Evolutionary conservation across 1,140 invertebrate genomes (phyloP), one percentile per base, ranked within the genome.

Genomic region (Cydia pomonella): DNA sequence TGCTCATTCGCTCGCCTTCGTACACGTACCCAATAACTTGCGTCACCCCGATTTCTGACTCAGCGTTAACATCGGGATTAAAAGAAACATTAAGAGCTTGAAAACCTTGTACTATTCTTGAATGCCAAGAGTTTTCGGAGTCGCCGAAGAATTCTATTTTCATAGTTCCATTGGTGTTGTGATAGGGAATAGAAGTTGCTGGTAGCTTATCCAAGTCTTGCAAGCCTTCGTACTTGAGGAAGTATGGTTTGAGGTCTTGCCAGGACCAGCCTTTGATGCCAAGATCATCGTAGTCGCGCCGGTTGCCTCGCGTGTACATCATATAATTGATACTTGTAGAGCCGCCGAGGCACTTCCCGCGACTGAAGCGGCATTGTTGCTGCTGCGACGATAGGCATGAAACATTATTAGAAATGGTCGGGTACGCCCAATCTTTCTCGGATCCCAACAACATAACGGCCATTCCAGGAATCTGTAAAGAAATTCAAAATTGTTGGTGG

Each of bases 301-400:
- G 94, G 88, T 96, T 96, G 0, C 97, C 97, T 41, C 97, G 93
- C 0, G 96, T 95, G 86, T 97, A 97, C 50, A 97, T 95, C 96
- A 97, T 97, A 73, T 95, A 96, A 90, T 97, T 97, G 27, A 97
- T 93, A 10, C 94, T 94, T 41, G 96, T 96, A 7, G 95, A 95
- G n/a, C 97, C 97, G 2, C 97, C 97, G 75, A 96, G 84, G 21
- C 90, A 90, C 80, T 94, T 94, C 12, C 94, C 94, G 62, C 90
- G 88, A 44, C 75, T 79, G 76, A 86, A 87, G 44, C 80, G 81
- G 73, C 89, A 91, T 21, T 79, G 62, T 10, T 74, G 25, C 0
- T 75, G 79, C 12, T 21, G 18, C 6, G 73, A 82, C 1, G 79
- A 73, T 1, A 89, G 79, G 33, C 88, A 91, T 0, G 88, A 90